Percentiles rank a stretch among this genome's conserved stretches.
Conservation (phyloP, 2,797 vertebrate species). For the Halcyon smyrnensis region DNA sequence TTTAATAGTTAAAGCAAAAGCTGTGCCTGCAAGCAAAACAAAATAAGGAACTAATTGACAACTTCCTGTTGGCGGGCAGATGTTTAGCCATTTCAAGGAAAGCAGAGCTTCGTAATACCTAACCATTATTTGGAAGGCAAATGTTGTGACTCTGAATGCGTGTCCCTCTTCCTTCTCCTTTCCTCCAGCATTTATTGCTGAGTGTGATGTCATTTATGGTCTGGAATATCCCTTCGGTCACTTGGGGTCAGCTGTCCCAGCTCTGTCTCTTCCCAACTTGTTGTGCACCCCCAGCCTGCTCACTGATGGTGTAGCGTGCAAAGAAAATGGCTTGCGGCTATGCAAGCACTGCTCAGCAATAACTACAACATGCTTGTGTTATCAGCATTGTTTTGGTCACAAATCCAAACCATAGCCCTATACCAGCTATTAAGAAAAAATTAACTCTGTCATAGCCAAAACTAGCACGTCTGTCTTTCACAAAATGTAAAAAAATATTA, state of each 20-base stretch:
- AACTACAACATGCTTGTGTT: background rate
- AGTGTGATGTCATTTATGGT: background rate
- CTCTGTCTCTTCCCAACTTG: background rate
- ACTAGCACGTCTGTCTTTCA: background rate
- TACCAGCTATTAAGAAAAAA: background rate
- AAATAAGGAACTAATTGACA: background rate
- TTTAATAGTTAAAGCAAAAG: background rate
- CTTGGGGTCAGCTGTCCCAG: background rate
- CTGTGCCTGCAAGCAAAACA: fast-evolving
- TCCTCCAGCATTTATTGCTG: background rate
- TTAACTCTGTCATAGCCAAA: background rate
- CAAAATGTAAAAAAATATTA: background rate
- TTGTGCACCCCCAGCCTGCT: background rate
- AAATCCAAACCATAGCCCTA: background rate
- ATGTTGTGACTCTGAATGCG: fast-evolving
- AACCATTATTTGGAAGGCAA: background rate
- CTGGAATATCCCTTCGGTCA: background rate
- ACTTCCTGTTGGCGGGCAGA: background rate
- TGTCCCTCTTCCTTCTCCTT: background rate
- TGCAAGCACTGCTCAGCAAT: background rate
- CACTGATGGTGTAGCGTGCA: background rate
- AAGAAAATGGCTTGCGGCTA: background rate
- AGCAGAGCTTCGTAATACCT: background rate
- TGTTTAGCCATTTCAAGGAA: background rate
- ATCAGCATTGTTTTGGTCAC: background rate